Evolutionary conservation across 2,888 invertebrate species (phyloP), one percentile per base, ranked within the genome.

Genomic region (Digitonthophagus gazella): DNA sequence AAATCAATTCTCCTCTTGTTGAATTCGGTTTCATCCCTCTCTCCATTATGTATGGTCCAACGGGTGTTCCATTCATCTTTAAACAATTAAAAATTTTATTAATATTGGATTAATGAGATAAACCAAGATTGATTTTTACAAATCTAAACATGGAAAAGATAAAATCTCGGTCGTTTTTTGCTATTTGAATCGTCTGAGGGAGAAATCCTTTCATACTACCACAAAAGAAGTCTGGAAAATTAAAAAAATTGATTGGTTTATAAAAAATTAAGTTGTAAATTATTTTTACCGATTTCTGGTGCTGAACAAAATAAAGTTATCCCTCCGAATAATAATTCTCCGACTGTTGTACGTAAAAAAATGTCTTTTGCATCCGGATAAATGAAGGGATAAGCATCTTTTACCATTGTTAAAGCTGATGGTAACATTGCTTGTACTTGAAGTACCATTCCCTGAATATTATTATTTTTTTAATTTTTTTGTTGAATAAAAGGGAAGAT

Each of bases 251-350:
- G n/a, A n/a, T n/a, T 58, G 5, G 5, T 20, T 22, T 6, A 14
- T 57, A 15, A 61, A 66, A 22, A 4, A 64, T 20, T 11, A 8
- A 3, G 15, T 15, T 15, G 11, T 11, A 16, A 22, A 54, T n/a
- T 56, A 15, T 63, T 77, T 83, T 81, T 76, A 86, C 86, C 82
- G 15, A 86, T 78, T 57, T 82, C 83, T 58, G 83, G 80, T 0
- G 83, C 80, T 56, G 83, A 81, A 71, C 89, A 89, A 72, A 83
- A 84, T 15, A 89, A 79, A 69, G 81, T 84, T 15, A 87, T 75
- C 1, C 89, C 89, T 11, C 86, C 84, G 72, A 89, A 89, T 64
- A 89, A 82, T 15, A 89, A 76, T 56, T 89, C 87, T 28, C 80
- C 83, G 0, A 85, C 85, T 67, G 82, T 84, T 1, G 83, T 84